A percentile compares a stretch with the other conserved stretches of the same genome.
phyloP scores from a whole-genome alignment of 2,113 vertebrate species.

The Maccullochella peelii region DNA sequence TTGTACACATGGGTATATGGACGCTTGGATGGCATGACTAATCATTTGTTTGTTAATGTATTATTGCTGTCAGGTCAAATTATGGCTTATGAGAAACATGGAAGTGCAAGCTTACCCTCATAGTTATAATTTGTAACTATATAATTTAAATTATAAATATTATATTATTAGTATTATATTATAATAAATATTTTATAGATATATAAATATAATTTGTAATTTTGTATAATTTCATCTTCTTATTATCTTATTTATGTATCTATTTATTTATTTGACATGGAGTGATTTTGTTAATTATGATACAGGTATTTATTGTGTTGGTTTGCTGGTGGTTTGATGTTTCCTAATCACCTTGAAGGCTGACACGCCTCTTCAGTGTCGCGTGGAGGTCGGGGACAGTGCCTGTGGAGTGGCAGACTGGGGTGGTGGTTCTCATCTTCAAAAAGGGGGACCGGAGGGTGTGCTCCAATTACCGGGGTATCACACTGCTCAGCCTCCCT shows the following conservation, averaged over 20 bases:
- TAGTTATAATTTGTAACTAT: not conserved
- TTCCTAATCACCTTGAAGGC: no score
- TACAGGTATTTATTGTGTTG: not conserved
- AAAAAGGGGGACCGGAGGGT: no score
- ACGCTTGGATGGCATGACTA: not conserved
- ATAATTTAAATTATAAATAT: no score
- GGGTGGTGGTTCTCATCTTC: no score
- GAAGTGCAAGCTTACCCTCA: not conserved
- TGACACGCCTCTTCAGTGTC: no score
- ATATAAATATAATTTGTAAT: no score
- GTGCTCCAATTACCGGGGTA: no score
- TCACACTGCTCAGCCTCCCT: no score
- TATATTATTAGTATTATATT: no score
- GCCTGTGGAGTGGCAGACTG: no score
- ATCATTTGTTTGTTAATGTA: not conserved
- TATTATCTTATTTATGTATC: not conserved
- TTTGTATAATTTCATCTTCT: not conserved
- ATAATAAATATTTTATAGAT: no score
- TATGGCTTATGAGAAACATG: not conserved
- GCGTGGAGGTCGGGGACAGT: no score
- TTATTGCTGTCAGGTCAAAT: slow-evolving; percentile 1
- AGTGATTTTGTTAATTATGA: not conserved
- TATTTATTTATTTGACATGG: not conserved
- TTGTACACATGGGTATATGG: not conserved
- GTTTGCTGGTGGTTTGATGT: not conserved